Evolutionary conservation across 2,888 invertebrate species (phyloP).

Genomic region (Drosophila aldrichi): DNA sequence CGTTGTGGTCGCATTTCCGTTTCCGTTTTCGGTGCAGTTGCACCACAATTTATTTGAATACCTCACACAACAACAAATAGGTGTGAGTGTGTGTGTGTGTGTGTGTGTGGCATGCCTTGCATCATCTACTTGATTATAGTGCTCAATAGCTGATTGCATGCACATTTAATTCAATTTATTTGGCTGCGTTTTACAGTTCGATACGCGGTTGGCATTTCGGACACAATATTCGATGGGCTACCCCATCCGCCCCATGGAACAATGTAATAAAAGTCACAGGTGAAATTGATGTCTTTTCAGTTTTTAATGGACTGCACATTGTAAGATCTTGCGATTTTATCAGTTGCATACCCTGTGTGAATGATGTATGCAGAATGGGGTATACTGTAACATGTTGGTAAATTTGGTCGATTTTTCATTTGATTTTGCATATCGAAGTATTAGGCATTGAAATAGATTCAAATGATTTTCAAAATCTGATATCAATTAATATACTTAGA

Average conservation of each 20-base stretch:
- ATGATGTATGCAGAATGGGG: background rate
- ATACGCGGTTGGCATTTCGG: slow-evolving; percentile 21
- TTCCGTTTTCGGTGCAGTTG: slow-evolving; percentile 51
- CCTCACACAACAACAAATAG: slow-evolving; percentile 8
- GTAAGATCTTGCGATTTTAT: background rate
- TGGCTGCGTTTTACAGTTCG: slow-evolving; percentile 18
- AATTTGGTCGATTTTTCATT: no score
- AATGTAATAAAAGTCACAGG: slow-evolving; percentile 10
- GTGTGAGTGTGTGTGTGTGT: background rate
- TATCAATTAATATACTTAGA: no score
- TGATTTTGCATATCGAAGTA: no score
- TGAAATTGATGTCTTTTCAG: slow-evolving; percentile 2
- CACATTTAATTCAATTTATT: slow-evolving; percentile 70
- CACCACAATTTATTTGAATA: slow-evolving; percentile 45
- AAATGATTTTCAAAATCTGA: no score
- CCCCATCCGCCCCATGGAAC: slow-evolving; percentile 21
- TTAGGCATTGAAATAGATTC: no score
- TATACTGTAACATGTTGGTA: no score
- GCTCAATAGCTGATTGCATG: slow-evolving; percentile 54
- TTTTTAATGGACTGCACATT: slow-evolving; percentile 36
- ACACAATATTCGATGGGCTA: slow-evolving; percentile 39
- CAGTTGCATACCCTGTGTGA: background rate
- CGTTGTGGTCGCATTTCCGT: slow-evolving; percentile 63
- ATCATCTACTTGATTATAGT: slow-evolving; percentile 32
- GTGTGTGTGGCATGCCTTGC: slow-evolving; percentile 4